Evolutionary conservation across 2,113 vertebrate species (phyloP), one percentile per base, ranked within the genome.

Genomic region (Ictalurus punctatus): DNA sequence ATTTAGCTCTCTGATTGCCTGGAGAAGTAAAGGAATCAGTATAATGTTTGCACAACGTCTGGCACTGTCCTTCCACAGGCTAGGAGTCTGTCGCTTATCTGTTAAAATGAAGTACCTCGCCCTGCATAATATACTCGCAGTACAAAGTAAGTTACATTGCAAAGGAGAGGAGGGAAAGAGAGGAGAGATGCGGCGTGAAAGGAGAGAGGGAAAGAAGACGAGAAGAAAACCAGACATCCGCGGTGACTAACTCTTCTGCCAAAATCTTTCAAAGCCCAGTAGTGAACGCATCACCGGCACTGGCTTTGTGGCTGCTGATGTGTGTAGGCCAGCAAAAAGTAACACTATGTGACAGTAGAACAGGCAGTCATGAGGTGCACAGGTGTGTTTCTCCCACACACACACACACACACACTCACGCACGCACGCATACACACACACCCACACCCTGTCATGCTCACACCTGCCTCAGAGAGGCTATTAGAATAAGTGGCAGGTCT

Each of bases 401-500:
- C 86, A 69, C 73, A 44, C 89, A 83, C 78, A 12, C 74, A 90
- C 65, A 44, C 23, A 16, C 27, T 48, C 74, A 9, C 89, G 79
- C 78, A 12, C 74, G 90, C 90, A 86, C 78, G 85, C 87, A 10
- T 52, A n/a, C 30, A 19, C 27, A 59, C 63, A 23, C 89, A 85
- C 78, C 9, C 76, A 90, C 90, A 87, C 78, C 86, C 85, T 67
- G 61, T 90, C 69, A 81, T 83, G 86, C 92, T 88, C 93, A 91
- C 93, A 95, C 94, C 94, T 95, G 94, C 92, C 92, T 89, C 74
- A 69, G 80, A 80, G 92, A 94, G 94, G 92, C 94, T 94, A 95
- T 95, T 95, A 95, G 92, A 93, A 89, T 94, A 95, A 95, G 93
- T 94, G 93, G 93, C 93, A 92, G 94, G 91, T 94, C 92, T 92